Percentiles rank a stretch among this genome's conserved stretches.
These are phyloP conservation scores for Trimorus sp. DNA, from an alignment of 2,888 invertebrate genomes.

Conservation along the genomic window DNA sequence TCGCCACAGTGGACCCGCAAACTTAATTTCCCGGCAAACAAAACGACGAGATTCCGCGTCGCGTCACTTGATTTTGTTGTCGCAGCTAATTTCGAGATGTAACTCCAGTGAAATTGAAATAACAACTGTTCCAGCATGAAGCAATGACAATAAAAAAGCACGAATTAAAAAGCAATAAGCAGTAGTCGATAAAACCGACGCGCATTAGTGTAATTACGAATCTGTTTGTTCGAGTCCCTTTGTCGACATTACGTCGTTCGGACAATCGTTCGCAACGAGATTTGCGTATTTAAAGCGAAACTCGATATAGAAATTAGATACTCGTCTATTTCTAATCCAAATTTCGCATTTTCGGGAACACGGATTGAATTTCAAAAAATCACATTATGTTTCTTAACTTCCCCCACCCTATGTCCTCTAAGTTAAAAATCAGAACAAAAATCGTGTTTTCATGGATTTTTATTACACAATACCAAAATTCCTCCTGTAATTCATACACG, in stretches of 20 bases:
- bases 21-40: constrained; percentile 11
- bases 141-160: neutral
- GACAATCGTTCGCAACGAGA: neutral
- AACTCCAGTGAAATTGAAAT: constrained; percentile 11
- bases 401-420: too few relatives aligned
- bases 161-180: constrained; percentile 11
- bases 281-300: neutral
- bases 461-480: too few relatives aligned
- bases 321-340: too few relatives aligned
- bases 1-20: neutral
- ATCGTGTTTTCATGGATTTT: too few relatives aligned
- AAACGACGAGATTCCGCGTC: constrained; percentile 1
- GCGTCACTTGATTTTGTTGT: constrained; percentile 16
- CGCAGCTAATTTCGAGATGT: neutral
- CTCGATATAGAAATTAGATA: too few relatives aligned
- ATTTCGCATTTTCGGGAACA: too few relatives aligned
- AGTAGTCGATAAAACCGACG: neutral
- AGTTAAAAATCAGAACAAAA: too few relatives aligned
- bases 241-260: neutral
- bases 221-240: constrained; percentile 4
- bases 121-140: constrained; percentile 8
- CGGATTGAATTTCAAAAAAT: too few relatives aligned
- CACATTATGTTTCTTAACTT: too few relatives aligned
- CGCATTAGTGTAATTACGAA: constrained; percentile 15
- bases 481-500: too few relatives aligned